Conservation (phyloP, 2,113 vertebrate species). For the Zootoca vivipara region DNA sequence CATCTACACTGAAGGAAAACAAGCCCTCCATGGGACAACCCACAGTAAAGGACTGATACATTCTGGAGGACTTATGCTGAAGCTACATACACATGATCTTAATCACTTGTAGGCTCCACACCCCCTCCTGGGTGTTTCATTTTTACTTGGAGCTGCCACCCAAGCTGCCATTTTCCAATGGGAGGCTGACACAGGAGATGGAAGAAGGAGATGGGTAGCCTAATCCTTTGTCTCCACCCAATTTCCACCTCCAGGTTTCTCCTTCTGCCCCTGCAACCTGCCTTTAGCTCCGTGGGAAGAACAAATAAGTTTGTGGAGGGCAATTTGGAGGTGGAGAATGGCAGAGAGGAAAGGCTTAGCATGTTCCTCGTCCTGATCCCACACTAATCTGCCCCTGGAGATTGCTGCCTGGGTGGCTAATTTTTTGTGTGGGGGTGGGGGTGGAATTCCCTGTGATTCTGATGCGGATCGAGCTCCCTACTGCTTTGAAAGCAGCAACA, state of each 20-base stretch:
- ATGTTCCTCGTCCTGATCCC: neutral
- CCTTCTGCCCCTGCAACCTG: neutral
- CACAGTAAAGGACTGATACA: slow-evolving; percentile 38
- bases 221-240: neutral
- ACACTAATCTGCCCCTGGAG: neutral
- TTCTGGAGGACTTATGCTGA: slow-evolving; percentile 23
- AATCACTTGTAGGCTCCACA: neutral
- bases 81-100: neutral
- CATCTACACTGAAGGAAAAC: slow-evolving; percentile 74
- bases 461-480: too few relatives aligned
- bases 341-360: neutral
- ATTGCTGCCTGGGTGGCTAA: neutral
- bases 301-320: neutral
- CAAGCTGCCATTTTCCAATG: neutral
- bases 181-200: neutral
- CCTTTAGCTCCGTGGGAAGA: neutral
- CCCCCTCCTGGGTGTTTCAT: neutral
- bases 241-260: neutral
- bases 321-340: neutral
- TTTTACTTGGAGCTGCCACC: neutral
- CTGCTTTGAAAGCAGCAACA: too few relatives aligned
- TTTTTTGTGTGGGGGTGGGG: too few relatives aligned
- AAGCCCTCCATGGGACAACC: slow-evolving; percentile 58
- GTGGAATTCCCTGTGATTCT: too few relatives aligned
- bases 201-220: neutral